Base-by-base conservation (phyloP, 64 coral and sea anemone genomes). In the Astreopora myriophthalma region DNA sequence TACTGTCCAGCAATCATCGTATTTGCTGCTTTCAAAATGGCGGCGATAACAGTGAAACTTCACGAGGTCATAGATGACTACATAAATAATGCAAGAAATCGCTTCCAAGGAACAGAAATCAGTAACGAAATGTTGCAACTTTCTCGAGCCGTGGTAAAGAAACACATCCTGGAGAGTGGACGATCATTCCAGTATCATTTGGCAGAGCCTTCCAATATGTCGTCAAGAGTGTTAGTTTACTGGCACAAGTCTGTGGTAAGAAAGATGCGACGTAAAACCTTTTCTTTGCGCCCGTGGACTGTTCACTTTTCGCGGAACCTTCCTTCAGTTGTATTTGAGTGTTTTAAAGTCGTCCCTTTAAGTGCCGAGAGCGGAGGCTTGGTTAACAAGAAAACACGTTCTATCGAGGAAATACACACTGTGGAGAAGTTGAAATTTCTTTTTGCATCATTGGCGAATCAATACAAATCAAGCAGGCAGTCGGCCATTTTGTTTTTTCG, bases 121-220 rank as follows among this genome's bases (percentile, higher is more conserved):
- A 27, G 28, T 30, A 71, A 27, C 67, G 79, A 92, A 92, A 38
- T 92, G 44, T 73, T 85, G 42, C 77, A 75, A 33, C 46, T 85
- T 10, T 55, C 90, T 31, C 65, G 90, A 28, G 90, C 80, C 6
- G 9, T 92, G 10, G 48, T 86, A 3, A 92, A 92, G 34, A 92
- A 92, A 14, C 70, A 92, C 49, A 86, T 72, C 42, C 34, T 92
- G 1, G 24, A 10, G 1, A 22, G 12, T 14, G 81, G 77, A 75
- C 67, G 39, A 29, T 22, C 52, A 0, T 92, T 64, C 38, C 86
- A 92, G 29, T 92, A 68, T 62, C 90, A 92, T 42, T 35, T 92
- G 19, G 27, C 79, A 5, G 33, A 89, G 71, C 72, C 87, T 13
- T 57, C 74, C 12, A 19, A 60, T 37, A 89, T 79, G 74, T 42